A percentile compares a stretch with the other conserved stretches of the same genome.
These are phyloP conservation scores for Tigriopus californicus DNA, from an alignment of 2,888 invertebrate genomes.

Conservation along the genomic window DNA sequence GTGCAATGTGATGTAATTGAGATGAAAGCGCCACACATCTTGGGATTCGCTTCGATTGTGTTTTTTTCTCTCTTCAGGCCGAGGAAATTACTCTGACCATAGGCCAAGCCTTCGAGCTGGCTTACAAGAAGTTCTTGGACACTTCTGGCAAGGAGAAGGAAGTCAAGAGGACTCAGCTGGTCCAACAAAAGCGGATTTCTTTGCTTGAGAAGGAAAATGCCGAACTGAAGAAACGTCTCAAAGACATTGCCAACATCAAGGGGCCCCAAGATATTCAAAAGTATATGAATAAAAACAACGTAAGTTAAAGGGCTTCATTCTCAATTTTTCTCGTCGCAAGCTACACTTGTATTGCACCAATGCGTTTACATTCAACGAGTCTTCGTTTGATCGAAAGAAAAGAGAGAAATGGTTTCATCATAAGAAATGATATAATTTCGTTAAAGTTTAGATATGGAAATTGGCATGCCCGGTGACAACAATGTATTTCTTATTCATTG, in stretches of 20 bases:
- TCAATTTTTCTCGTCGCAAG: too few relatives aligned
- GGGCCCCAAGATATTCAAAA: constrained; percentile 23
- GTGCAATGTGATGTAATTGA: background rate
- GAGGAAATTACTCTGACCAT: constrained; percentile 95
- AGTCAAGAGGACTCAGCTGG: constrained; percentile 51
- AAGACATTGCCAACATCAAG: constrained; percentile 37
- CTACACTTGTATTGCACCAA: too few relatives aligned
- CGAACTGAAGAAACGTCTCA: constrained; percentile 57
- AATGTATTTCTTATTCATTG: too few relatives aligned
- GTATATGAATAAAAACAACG: constrained; percentile 25
- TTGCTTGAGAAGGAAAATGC: constrained; percentile 68
- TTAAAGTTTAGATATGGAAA: too few relatives aligned
- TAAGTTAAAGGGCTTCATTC: too few relatives aligned
- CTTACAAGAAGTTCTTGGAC: constrained; percentile 75
- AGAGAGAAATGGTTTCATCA: too few relatives aligned
- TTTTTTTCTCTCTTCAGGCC: constrained; percentile 34
- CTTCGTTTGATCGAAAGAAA: too few relatives aligned
- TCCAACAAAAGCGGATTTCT: constrained; percentile 67
- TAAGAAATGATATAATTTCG: too few relatives aligned
- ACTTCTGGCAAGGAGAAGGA: constrained; percentile 76
- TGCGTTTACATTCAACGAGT: too few relatives aligned
- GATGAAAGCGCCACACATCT: background rate
- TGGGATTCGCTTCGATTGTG: background rate
- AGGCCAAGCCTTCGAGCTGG: constrained; percentile 94
- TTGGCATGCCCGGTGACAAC: too few relatives aligned